Evolutionary conservation across 2,888 invertebrate species (phyloP).

Genomic region (Microctonus aethiopoides): DNA sequence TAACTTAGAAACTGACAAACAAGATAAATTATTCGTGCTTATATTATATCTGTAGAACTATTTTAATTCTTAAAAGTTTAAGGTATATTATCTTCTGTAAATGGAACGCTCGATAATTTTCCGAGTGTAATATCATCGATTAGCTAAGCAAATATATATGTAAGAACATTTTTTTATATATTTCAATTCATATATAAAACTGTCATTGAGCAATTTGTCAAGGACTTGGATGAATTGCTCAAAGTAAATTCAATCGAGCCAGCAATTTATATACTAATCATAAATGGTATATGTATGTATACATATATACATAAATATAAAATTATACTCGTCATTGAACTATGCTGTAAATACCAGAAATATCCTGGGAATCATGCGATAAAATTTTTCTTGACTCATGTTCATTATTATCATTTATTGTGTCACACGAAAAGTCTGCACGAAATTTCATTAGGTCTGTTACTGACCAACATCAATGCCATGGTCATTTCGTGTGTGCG

Average conservation of each 20-base stretch:
- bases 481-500: conserved; percentile 37
- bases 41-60: no score
- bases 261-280: conserved; percentile 4
- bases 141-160: neutral
- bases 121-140: conserved; percentile 31
- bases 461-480: conserved; percentile 43
- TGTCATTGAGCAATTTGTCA: neutral
- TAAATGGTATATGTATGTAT: neutral
- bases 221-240: neutral
- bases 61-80: no score
- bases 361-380: neutral
- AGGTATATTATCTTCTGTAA: conserved; percentile 2
- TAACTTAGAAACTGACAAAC: no score
- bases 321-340: neutral
- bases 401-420: conserved; percentile 8
- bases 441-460: conserved; percentile 33
- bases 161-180: no score
- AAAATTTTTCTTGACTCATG: neutral
- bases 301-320: neutral
- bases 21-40: no score
- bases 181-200: conserved; percentile 1
- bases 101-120: conserved; percentile 31
- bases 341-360: neutral
- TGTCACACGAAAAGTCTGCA: conserved; percentile 27
- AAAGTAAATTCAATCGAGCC: conserved; percentile 1